Base-by-base conservation (phyloP, 2,888 invertebrate species). In the Metopia argyrocephala region DNA sequence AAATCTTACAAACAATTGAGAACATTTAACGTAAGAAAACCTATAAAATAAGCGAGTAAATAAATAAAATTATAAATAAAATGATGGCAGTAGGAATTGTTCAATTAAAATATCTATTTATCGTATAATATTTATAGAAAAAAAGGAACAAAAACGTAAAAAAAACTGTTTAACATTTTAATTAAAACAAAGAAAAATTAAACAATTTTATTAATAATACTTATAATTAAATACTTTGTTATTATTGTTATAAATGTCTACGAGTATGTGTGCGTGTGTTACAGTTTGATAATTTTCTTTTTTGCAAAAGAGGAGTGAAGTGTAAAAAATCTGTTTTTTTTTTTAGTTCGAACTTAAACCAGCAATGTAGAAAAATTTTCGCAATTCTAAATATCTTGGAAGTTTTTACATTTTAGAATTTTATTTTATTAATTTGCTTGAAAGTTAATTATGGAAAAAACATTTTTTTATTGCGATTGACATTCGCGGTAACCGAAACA, bases 251-350 rank as follows among this genome's bases (percentile, higher is more conserved):
- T 80, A 38, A 12, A 45, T 57, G 62, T 76, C n/a, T n/a, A n/a
- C n/a, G 73, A 68, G 64, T 76, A 74, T 69, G 57, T 78, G 68
- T 66, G 61, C 66, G 75, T 74, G 74, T 75, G 61, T 70, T 61
- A 79, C 64, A 79, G 79, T 70, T 75, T 61, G 70, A 65, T 66
- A 54, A 76, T 9, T 52, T 57, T 68, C 23, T 31, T 15, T 21
- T 31, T 12, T 18, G 3, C 9, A 66, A 23, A 38, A 54, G 3
- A 65, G 25, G 21, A 27, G 18, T 23, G n/a, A 62, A 61, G 46
- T 64, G 46, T 18, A 50, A 25, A n/a, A 28, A 21, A 15, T 23
- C 46, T 46, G 18, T 15, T 68, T 56, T 45, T 56, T 6, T 31
- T 38, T 38, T 38, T 12, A 38, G 15, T 38, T 38, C 0, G 15